phyloP scores from a whole-genome alignment of 2,888 invertebrate species.

The Cerastoderma edule region DNA sequence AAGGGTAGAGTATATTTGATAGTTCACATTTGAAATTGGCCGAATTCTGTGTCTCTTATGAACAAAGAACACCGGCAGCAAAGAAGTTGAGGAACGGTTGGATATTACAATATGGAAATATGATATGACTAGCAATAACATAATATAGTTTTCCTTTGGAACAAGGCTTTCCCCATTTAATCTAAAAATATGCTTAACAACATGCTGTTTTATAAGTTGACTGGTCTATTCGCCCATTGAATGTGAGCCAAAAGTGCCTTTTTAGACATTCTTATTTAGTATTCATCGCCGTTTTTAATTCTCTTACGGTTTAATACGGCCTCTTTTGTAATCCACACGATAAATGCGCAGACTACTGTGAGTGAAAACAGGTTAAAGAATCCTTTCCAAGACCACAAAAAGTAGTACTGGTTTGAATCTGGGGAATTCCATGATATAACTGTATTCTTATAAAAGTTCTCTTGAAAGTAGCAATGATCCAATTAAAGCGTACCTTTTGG shows the following conservation, averaged over 20 bases:
- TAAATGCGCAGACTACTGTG: background rate
- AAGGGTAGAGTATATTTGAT: background rate
- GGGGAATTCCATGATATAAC: background rate
- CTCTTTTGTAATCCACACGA: too few species aligned
- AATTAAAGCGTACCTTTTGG: background rate
- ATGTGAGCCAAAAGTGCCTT: too few species aligned
- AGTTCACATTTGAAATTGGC: background rate
- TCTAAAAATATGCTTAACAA: too few species aligned
- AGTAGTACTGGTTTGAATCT: background rate
- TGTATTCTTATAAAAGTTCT: background rate
- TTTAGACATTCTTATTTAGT: too few species aligned
- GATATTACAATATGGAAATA: too few species aligned
- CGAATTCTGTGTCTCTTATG: background rate
- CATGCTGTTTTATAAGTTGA: too few species aligned
- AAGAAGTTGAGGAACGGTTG: background rate
- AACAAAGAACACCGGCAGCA: background rate
- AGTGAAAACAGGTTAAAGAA: background rate
- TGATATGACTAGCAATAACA: too few species aligned
- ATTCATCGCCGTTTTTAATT: too few species aligned
- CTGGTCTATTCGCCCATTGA: too few species aligned
- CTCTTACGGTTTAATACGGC: too few species aligned
- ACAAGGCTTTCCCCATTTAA: too few species aligned
- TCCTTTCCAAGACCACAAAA: background rate
- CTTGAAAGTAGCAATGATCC: background rate
- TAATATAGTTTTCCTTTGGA: too few species aligned